Evolutionary conservation across 2,797 vertebrate species (phyloP), one percentile per base, ranked within the genome.

Genomic region (Clarias pachynema): DNA sequence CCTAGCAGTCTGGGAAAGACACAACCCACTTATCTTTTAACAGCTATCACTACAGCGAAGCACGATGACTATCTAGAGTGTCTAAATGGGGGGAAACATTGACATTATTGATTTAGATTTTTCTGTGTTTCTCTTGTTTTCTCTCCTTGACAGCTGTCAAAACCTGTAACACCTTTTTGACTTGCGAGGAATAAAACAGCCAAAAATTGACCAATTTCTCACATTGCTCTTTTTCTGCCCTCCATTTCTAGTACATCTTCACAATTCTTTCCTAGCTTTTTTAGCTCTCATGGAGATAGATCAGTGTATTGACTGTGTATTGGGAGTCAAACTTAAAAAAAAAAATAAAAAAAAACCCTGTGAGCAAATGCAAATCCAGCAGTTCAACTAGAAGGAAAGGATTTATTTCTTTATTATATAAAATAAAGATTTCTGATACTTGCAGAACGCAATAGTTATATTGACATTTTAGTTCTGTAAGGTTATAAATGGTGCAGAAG

Each of bases 41-140:
- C 85, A 70, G 75, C 59, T 66, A 79, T 79, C 74, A 73, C 73
- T 86, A 79, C 31, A 44, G 73, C 53, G 5, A 34, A 84, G 83
- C 73, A 78, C 31, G 69, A 59, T 60, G 66, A 70, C 63, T 60
- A 83, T 15, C 81, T 22, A 56, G 53, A 37, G 44, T 53, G 75
- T 60, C 59, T 82, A 84, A 84, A 86, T 57, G 68, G 81, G 49
- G 65, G 66, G 63, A 73, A 83, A 84, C 68, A 73, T 79, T 65
- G 81, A 83, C 81, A 84, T 79, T 86, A 83, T 79, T 86, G 81
- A 83, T 83, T 86, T 72, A 34, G 44, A 79, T 72, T 83, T 82
- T n/a, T 49, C 12, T n/a, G 26, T 62, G 14, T 10, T 72, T 74
- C 26, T 26, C 65, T 66, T 70, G 49, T 44, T 86, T 49, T 74